These are phyloP conservation scores for Brachylomia viminalis DNA, from an alignment of 2,888 invertebrate genomes.

Conservation along the genomic window DNA sequence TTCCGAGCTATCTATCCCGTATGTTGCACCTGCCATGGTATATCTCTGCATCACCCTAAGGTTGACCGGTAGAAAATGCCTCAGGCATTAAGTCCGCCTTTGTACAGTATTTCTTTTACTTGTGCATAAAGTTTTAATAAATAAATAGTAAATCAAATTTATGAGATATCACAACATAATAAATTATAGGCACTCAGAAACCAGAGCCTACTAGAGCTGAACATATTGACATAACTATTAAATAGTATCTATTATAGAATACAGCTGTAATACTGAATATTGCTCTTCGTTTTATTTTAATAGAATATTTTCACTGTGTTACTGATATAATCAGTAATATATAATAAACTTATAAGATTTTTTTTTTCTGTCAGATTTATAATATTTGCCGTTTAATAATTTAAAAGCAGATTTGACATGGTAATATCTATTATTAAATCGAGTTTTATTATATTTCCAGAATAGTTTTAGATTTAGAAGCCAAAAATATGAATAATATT, in stretches of 20 bases:
- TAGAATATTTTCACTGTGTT: neutral
- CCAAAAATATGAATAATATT: conserved; percentile 19
- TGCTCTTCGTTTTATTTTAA: conserved; percentile 56
- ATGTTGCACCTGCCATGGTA: too few species aligned
- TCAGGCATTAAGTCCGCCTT: too few species aligned
- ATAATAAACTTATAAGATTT: conserved; percentile 1
- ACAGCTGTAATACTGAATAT: conserved; percentile 57
- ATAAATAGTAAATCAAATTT: too few species aligned
- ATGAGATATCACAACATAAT: neutral
- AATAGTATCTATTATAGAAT: conserved; percentile 19
- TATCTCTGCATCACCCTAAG: too few species aligned
- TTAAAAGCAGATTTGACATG: neutral
- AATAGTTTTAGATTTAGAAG: conserved; percentile 26
- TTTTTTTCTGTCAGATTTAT: too few species aligned
- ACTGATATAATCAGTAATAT: too few species aligned
- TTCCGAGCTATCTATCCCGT: too few species aligned
- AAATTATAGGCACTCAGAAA: conserved; percentile 22
- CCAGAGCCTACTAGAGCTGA: neutral
- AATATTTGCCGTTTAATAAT: too few species aligned
- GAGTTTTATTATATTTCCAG: conserved; percentile 14
- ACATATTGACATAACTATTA: conserved; percentile 3
- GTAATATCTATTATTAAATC: neutral
- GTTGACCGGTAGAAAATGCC: too few species aligned
- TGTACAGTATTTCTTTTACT: too few species aligned
- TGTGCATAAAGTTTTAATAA: too few species aligned